A percentile compares a stretch with the other conserved stretches of the same genome.
Conservation (phyloP, 2,888 invertebrate species). For the Chymomyza procnemis region DNA sequence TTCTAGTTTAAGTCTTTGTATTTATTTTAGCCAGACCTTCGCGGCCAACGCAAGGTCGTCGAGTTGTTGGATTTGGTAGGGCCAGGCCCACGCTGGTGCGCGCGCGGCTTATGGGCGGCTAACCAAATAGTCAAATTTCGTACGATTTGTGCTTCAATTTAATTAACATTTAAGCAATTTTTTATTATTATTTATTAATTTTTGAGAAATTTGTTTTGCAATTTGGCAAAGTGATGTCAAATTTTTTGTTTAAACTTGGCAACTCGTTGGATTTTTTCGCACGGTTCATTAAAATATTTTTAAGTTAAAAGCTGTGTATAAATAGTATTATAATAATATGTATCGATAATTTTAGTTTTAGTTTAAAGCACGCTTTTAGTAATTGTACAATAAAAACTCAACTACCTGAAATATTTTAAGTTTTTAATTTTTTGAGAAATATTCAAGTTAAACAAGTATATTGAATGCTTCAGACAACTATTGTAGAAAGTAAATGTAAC, state of each 20-base stretch:
- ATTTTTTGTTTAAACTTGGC: conserved; percentile 37
- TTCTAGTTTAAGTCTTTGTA: conserved; percentile 44
- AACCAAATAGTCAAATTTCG: conserved; percentile 58
- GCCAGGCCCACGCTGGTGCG: conserved; percentile 47
- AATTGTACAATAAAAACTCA: neutral
- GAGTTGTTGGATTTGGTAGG: conserved; percentile 32
- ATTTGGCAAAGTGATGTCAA: conserved; percentile 36
- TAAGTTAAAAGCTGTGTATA: conserved; percentile 41
- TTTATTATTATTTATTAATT: conserved; percentile 38
- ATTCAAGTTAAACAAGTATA: neutral
- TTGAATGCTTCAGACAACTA: conserved; percentile 89
- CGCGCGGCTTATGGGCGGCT: conserved; percentile 30
- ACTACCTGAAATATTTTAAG: neutral
- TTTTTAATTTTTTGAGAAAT: conserved; percentile 13
- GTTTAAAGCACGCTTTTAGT: neutral
- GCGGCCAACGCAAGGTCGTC: conserved; percentile 57
- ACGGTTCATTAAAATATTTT: conserved; percentile 26
- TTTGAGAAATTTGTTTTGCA: conserved; percentile 36
- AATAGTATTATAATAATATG: conserved; percentile 63
- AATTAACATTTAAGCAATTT: conserved; percentile 68
- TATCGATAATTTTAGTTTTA: conserved; percentile 29
- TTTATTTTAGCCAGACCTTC: conserved; percentile 26
- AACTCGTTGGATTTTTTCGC: conserved; percentile 28
- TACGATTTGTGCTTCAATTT: conserved; percentile 37
- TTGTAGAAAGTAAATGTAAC: too few relatives aligned